Evolutionary conservation across 2,113 vertebrate genomes (phyloP), one percentile per base, ranked within the genome.

Genomic region (Gopherus flavomarginatus): DNA sequence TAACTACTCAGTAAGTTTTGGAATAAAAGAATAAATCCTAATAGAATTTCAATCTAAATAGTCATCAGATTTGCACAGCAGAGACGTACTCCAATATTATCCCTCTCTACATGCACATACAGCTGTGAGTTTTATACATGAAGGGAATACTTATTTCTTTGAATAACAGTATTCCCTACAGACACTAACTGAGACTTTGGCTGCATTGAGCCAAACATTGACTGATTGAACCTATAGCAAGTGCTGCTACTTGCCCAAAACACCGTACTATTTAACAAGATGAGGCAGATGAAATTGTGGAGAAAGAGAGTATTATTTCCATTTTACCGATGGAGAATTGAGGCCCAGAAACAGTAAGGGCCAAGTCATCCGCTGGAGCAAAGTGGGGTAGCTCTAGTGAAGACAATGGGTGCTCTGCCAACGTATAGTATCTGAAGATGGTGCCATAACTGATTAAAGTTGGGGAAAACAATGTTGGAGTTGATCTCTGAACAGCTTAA

Each of bases 281-380:
- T 7, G 47, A 38, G 42, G 21, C 4, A 90, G n/a, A 10, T 11
- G 72, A 42, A 44, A 44, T 7, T 77, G 5, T 44, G 82, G 29
- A 19, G 31, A 47, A 62, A 52, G 5, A 44, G 72, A 86, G 35
- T 11, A 14, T 21, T 38, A 3, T 0, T 0, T 8, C 42, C 47
- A 0, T 78, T 87, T 81, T 89, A 38, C 21, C 78, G 50, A 2
- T 2, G 38, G 78, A 3, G 78, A 88, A 65, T 35, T 89, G 91
- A 81, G 54, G 10, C 81, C 81, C 78, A 52, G 78, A 88, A 75
- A 13, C 19, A 53, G 52, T 77, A 44, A 77, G 24, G 29, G 1
- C 5, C 11, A 0, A 0, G 2, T 83, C 72, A 44, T 47, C 42
- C 13, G 38, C 42, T 44, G 22, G 24, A 44, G 24, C 21, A 77